Evolutionary conservation across 2,888 invertebrate species (phyloP).

Genomic region (Caenorhabditis sp.): DNA sequence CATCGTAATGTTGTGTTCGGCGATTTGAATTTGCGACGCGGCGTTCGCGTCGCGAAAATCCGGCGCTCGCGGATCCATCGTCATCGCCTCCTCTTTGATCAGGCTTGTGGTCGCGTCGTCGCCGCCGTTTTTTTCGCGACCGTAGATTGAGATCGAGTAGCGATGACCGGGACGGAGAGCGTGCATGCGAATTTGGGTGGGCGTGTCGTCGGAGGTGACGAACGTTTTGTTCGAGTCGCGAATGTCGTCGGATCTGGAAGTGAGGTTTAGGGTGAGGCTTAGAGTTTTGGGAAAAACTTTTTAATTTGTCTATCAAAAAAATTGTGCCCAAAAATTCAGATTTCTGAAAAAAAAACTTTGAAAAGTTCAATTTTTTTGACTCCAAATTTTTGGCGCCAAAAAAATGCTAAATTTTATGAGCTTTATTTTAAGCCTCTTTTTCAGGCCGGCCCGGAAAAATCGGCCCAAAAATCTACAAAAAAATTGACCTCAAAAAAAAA

Average conservation of each 20-base stretch:
- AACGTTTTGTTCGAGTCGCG: conserved; percentile 66
- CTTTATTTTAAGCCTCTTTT: too few relatives aligned
- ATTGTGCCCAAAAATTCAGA: not conserved
- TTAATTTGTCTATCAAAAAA: not conserved
- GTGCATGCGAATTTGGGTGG: conserved; percentile 59
- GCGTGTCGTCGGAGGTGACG: conserved; percentile 56
- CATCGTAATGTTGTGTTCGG: conserved; percentile 66
- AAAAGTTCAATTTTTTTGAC: not conserved
- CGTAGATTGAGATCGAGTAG: conserved; percentile 64
- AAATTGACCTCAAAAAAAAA: too few relatives aligned
- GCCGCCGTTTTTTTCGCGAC: too few relatives aligned
- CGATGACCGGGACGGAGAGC: conserved; percentile 64
- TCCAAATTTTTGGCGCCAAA: too few relatives aligned
- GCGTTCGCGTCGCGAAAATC: conserved; percentile 48
- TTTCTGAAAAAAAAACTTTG: not conserved
- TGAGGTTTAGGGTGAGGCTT: not conserved
- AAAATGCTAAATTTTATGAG: too few relatives aligned
- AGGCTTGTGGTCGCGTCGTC: conserved; percentile 56
- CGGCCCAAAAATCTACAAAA: too few relatives aligned
- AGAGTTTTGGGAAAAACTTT: not conserved
- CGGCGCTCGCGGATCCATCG: conserved; percentile 64
- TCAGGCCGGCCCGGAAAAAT: too few relatives aligned
- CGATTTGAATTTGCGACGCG: conserved; percentile 53
- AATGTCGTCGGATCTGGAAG: conserved; percentile 50
- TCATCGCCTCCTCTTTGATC: conserved; percentile 65